These are phyloP conservation scores for Andrena minutula DNA, from an alignment of 2,888 invertebrate genomes.

Conservation along the genomic window DNA sequence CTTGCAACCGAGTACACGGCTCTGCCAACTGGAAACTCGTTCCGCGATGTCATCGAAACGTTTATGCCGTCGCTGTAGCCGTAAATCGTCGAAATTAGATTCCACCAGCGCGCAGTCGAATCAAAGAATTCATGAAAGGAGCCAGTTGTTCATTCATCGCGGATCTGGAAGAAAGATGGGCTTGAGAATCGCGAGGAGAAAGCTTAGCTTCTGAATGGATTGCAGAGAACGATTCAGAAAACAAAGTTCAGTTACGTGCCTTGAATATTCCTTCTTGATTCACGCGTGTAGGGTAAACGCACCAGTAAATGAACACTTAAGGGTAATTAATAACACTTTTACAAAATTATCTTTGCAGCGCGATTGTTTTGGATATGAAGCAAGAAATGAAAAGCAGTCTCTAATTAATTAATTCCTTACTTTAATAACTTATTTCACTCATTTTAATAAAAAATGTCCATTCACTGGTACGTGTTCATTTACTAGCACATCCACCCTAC, in stretches of 20 bases:
- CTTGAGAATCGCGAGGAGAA: too few species aligned
- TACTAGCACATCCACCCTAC: too few species aligned
- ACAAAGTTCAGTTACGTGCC: neutral
- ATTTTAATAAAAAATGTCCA: too few species aligned
- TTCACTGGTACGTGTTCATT: too few species aligned
- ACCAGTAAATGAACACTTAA: too few species aligned
- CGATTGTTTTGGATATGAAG: too few species aligned
- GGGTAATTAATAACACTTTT: too few species aligned
- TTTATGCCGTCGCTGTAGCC: slow-evolving; percentile 29
- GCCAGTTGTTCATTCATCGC: neutral
- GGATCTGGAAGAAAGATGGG: neutral
- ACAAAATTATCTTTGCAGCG: too few species aligned
- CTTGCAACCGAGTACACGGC: slow-evolving; percentile 23
- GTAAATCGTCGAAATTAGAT: slow-evolving; percentile 43
- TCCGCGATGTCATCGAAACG: slow-evolving; percentile 45
- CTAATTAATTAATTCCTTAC: too few species aligned
- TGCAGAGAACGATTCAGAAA: neutral
- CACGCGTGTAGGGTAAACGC: too few species aligned
- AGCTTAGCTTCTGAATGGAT: neutral
- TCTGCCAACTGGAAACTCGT: slow-evolving; percentile 41
- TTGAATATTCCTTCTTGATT: neutral
- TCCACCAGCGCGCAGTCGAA: slow-evolving; percentile 4
- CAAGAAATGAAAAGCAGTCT: too few species aligned
- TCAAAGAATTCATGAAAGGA: neutral
- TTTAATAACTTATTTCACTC: too few species aligned